A percentile compares a stretch with the other conserved stretches of the same genome.
Conservation (phyloP, 1,140 invertebrate species). For the Pseudomyrmex cubaensis region DNA sequence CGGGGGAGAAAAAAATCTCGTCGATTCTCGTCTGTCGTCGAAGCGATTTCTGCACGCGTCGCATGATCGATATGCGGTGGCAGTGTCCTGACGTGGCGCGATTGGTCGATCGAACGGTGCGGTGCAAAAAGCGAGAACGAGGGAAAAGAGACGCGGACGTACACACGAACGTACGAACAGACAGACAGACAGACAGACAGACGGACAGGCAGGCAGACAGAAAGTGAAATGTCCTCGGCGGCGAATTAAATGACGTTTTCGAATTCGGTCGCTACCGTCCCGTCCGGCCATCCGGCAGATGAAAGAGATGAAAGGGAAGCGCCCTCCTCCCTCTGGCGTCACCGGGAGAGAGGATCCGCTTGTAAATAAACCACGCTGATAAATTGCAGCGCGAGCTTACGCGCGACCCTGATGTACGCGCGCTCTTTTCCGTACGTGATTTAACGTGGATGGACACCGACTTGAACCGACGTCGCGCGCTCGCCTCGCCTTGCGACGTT, state of each 20-base stretch:
- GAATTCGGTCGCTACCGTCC: constrained; percentile 66
- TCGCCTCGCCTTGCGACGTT: constrained; percentile 43
- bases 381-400: constrained; percentile 65
- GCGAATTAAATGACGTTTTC: constrained; percentile 74
- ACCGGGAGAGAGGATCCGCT: constrained; percentile 6
- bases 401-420: constrained; percentile 6
- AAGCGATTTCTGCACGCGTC: constrained; percentile 61
- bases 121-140: constrained; percentile 53
- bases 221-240: constrained; percentile 65
- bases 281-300: constrained; percentile 55
- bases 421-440: constrained; percentile 54
- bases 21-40: constrained; percentile 54
- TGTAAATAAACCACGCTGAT: constrained; percentile 72
- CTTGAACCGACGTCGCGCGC: constrained; percentile 4
- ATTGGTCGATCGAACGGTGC: constrained; percentile 62
- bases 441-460: constrained; percentile 70
- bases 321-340: neutral
- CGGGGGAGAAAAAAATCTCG: constrained; percentile 59
- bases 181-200: constrained; percentile 18
- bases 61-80: constrained; percentile 68
- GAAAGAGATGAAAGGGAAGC: constrained; percentile 57
- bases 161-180: constrained; percentile 26
- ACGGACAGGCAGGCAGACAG: constrained; percentile 45
- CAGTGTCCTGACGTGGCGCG: constrained; percentile 64
- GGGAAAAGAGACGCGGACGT: constrained; percentile 20